phyloP scores from a whole-genome alignment of 2,797 vertebrate species.

The Miichthys miiuy region DNA sequence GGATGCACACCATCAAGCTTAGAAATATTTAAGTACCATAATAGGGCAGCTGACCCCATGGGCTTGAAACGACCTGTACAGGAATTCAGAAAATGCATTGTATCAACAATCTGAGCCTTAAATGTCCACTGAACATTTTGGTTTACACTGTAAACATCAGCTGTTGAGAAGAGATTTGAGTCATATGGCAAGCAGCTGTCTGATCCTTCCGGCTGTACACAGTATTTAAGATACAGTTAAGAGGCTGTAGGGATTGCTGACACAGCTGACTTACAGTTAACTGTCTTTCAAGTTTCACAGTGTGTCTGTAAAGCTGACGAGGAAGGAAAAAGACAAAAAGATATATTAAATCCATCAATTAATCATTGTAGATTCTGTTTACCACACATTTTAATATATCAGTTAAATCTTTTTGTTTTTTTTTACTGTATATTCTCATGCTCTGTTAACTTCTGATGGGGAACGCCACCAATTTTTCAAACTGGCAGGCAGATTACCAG shows the following conservation, averaged over 20 bases:
- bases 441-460: background rate
- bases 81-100: slow-evolving; percentile 53
- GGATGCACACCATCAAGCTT: background rate
- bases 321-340: background rate
- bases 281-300: slow-evolving; percentile 9
- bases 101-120: slow-evolving; percentile 52
- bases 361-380: background rate
- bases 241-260: slow-evolving; percentile 22
- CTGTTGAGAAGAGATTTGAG: slow-evolving; percentile 49
- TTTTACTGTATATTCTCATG: background rate
- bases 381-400: background rate
- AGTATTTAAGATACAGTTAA: slow-evolving; percentile 34
- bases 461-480: background rate
- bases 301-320: background rate
- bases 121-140: slow-evolving; percentile 46
- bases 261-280: slow-evolving; percentile 5
- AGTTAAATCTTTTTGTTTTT: too few relatives aligned
- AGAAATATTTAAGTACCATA: slow-evolving; percentile 13
- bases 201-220: slow-evolving; percentile 48
- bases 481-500: background rate
- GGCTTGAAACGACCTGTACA: slow-evolving; percentile 25
- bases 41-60: slow-evolving; percentile 40
- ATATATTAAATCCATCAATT: background rate
- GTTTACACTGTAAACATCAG: slow-evolving; percentile 56
- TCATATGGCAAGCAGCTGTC: slow-evolving; percentile 62